These are phyloP conservation scores for Centropristis striata DNA, from an alignment of 2,113 vertebrate genomes.

Conservation along the genomic window DNA sequence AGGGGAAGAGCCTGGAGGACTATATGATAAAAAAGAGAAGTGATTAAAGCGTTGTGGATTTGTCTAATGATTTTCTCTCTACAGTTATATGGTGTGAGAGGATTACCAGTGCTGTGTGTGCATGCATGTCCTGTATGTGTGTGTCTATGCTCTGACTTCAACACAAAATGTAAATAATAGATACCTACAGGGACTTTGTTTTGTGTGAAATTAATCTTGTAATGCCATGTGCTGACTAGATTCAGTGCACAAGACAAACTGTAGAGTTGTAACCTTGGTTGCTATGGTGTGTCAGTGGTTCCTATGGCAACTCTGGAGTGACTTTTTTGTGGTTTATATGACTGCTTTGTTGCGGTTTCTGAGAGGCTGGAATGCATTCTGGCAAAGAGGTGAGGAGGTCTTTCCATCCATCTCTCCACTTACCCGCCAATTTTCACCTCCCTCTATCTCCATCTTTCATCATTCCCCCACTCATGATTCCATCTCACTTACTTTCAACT, in stretches of 20 bases:
- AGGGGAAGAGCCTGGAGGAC: slow-evolving; percentile 41
- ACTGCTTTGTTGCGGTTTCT: slow-evolving; percentile 51
- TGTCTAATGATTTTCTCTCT: slow-evolving; percentile 62
- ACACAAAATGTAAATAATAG: background rate
- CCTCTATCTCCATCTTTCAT: slow-evolving; percentile 68
- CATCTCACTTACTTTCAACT: slow-evolving; percentile 63
- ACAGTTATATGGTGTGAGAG: slow-evolving; percentile 26
- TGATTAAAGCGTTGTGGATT: slow-evolving; percentile 63
- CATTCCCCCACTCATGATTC: slow-evolving; percentile 50
- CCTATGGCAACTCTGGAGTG: slow-evolving; percentile 69
- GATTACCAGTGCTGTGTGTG: slow-evolving; percentile 13
- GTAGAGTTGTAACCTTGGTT: slow-evolving; percentile 72
- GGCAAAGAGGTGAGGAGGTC: slow-evolving; percentile 42
- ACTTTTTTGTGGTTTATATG: slow-evolving; percentile 62
- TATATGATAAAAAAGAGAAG: slow-evolving; percentile 45
- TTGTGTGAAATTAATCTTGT: slow-evolving; percentile 10
- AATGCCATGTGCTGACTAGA: slow-evolving; percentile 10
- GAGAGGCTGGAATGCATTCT: slow-evolving; percentile 48
- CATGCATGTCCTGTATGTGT: background rate
- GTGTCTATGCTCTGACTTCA: background rate
- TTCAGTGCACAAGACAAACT: slow-evolving; percentile 37
- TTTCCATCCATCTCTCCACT: slow-evolving; percentile 53
- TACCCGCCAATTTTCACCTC: slow-evolving; percentile 40
- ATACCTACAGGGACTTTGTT: background rate
- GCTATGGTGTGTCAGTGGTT: slow-evolving; percentile 67